These are phyloP conservation scores for Cantharis lateralis DNA, from an alignment of 2,888 invertebrate genomes.

Conservation along the genomic window DNA sequence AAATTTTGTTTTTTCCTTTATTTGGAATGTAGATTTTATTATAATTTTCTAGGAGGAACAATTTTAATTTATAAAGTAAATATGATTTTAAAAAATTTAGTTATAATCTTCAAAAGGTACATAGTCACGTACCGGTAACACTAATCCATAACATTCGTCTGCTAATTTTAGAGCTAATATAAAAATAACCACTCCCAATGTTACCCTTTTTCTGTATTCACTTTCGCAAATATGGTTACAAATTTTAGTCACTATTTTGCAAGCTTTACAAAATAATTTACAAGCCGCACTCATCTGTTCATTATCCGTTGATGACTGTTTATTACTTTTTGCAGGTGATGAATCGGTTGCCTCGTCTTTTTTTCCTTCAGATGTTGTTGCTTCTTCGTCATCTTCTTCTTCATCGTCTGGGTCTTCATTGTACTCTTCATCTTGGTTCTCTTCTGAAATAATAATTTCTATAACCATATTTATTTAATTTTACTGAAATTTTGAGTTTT, in stretches of 20 bases:
- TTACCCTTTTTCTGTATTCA: conserved; percentile 2
- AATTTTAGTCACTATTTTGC: background rate
- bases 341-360: background rate
- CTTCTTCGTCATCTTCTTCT: background rate
- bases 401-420: background rate
- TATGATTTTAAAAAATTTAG: background rate
- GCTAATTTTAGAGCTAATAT: conserved; percentile 38
- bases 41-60: background rate
- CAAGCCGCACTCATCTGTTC: background rate
- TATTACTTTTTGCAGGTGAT: background rate
- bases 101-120: conserved; percentile 11
- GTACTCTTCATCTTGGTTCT: background rate
- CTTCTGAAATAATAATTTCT: background rate
- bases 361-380: background rate
- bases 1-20: background rate
- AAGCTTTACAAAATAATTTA: background rate
- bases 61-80: background rate
- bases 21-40: background rate
- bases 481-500: background rate
- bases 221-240: background rate
- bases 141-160: conserved; percentile 35
- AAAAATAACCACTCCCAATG: conserved; percentile 34
- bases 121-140: conserved; percentile 35
- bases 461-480: background rate
- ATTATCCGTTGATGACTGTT: background rate